phyloP scores from a whole-genome alignment of 2,888 invertebrate genomes.

The Thecocarcelia acutangulata region DNA sequence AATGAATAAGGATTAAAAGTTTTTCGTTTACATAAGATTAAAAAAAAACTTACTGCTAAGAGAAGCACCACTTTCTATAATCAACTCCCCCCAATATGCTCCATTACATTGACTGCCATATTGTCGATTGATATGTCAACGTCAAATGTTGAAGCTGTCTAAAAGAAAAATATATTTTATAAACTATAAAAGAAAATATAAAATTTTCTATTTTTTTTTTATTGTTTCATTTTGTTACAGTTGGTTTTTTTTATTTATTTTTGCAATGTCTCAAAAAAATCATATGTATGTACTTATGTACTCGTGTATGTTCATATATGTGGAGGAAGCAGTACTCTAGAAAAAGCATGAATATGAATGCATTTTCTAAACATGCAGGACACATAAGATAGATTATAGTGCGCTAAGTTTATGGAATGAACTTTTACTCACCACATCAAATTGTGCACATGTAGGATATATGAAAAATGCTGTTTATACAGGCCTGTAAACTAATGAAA shows the following conservation, averaged over 20 bases:
- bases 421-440: conserved; percentile 64
- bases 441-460: conserved; percentile 42
- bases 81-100: neutral
- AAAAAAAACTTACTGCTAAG: too few relatives aligned
- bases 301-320: neutral
- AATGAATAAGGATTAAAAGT: too few relatives aligned
- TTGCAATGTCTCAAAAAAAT: conserved; percentile 11
- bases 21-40: too few relatives aligned
- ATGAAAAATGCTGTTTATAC: conserved; percentile 12
- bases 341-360: conserved; percentile 65
- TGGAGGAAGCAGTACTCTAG: conserved; percentile 1
- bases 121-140: conserved; percentile 69
- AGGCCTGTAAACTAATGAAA: neutral
- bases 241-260: conserved; percentile 2
- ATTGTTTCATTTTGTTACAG: conserved; percentile 30
- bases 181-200: conserved; percentile 62
- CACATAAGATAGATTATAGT: conserved; percentile 68
- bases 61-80: too few relatives aligned
- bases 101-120: conserved; percentile 57
- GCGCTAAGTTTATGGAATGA: conserved; percentile 63
- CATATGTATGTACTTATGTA: neutral
- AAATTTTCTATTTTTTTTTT: conserved; percentile 49
- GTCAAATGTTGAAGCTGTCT: conserved; percentile 66
- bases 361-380: conserved; percentile 69
- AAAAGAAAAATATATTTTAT: conserved; percentile 66